Percentiles rank a stretch among this genome's conserved stretches.
Conservation (phyloP, 2,888 invertebrate species). For the Acronicta aceris region DNA sequence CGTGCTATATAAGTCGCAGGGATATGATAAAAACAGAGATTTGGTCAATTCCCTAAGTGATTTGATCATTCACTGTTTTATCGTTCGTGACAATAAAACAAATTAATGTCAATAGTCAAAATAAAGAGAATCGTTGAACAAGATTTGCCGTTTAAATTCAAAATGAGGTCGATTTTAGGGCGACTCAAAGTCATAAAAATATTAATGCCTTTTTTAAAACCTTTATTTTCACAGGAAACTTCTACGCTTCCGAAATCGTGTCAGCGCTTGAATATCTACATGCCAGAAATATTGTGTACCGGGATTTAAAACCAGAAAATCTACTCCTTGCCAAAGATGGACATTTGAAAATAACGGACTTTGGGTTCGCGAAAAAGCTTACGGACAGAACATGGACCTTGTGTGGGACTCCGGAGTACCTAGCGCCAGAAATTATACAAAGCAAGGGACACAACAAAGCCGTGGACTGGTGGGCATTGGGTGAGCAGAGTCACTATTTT, state of each 20-base stretch:
- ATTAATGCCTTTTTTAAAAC: slow-evolving; percentile 42
- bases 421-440: slow-evolving; percentile 99
- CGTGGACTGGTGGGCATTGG: slow-evolving; percentile 99
- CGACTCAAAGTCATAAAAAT: slow-evolving; percentile 19
- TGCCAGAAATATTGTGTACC: slow-evolving; percentile 95
- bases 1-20: no score
- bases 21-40: no score
- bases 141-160: slow-evolving; percentile 3
- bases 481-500: slow-evolving; percentile 79
- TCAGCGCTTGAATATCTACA: slow-evolving; percentile 98
- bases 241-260: slow-evolving; percentile 98
- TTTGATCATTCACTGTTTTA: no score
- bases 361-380: slow-evolving; percentile 98
- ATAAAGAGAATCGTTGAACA: slow-evolving; percentile 12
- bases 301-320: slow-evolving; percentile 98
- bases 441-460: slow-evolving; percentile 99
- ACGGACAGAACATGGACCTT: slow-evolving; percentile 98
- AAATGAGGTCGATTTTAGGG: slow-evolving; percentile 35
- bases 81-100: no score
- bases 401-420: slow-evolving; percentile 99
- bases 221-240: slow-evolving; percentile 90
- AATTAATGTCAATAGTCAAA: no score
- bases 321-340: slow-evolving; percentile 97
- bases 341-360: slow-evolving; percentile 99
- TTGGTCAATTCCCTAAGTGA: no score